Base-by-base conservation (phyloP, 2,888 invertebrate species). In the Caenorhabditis sinica region DNA sequence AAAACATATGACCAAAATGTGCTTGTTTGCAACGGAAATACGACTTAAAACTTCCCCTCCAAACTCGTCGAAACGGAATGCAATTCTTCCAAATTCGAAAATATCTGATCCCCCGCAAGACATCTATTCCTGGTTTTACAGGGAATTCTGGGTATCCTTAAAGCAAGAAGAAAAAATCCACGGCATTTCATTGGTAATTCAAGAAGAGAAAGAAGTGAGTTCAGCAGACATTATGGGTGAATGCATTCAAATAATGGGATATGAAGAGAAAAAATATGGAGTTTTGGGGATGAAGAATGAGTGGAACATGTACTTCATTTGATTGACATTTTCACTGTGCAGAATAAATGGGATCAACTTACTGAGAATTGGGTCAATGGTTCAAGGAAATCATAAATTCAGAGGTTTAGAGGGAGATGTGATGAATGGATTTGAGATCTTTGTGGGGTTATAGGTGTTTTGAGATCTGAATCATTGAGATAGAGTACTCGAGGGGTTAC, bases 281-380 rank as follows among this genome's bases (percentile, higher is more conserved):
- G 33, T 33, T 17, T 49, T 63, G 61, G 49, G 63, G 60, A n/a
- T 20, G 25, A 25, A 30, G 17, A 23, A 61, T 43, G 63, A 63
- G 63, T 66, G 66, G 66, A 66, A 66, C 66, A 49, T 66, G 66
- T 49, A 66, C 66, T 66, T 66, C 49, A 66, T 66, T 66, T 66
- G 66, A 66, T 66, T 66, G 66, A 66, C 49, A 20, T 45, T 45
- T 33, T 11, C 36, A n/a, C 49, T 66, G n/a, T 66, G 28, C 66
- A 45, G 28, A 15, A n/a, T n/a, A 28, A 74, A 73, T 15, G 23
- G n/a, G 25, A 51, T 68, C 33, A 45, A 25, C 33, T 36, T 33
- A 40, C 40, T 9, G 2, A 25, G 43, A 25, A 20, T 45, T 6
- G n/a, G 36, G 33, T 60, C 60, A 60, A 60, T 33, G 17, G 40